A percentile compares a stretch with the other conserved stretches of the same genome.
Evolutionary conservation across 2,888 invertebrate genomes (phyloP).

Genomic region (Chironomus riparius): DNA sequence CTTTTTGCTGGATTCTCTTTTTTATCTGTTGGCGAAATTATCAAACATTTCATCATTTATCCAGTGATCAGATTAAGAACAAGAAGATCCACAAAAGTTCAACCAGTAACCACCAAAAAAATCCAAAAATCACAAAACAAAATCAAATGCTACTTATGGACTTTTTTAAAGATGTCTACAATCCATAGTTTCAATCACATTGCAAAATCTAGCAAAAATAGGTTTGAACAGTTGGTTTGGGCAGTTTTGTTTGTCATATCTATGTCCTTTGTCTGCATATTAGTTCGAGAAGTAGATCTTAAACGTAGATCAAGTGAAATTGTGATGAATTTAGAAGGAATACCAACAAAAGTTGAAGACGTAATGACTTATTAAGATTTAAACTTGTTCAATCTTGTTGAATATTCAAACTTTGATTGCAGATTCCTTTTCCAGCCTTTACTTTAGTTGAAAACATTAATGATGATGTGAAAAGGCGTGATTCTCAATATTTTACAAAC

Average conservation of each 20-base stretch:
- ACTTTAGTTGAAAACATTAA: not conserved
- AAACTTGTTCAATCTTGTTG: no score
- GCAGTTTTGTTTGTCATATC: not conserved
- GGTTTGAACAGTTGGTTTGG: not conserved
- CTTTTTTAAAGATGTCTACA: not conserved
- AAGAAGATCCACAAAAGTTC: no score
- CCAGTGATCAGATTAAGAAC: not conserved
- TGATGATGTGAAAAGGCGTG: not conserved
- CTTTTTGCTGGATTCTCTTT: not conserved
- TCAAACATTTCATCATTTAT: not conserved
- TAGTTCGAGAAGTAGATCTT: not conserved
- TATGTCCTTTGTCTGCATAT: not conserved
- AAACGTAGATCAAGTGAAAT: not conserved
- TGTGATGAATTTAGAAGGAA: not conserved
- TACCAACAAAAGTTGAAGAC: not conserved
- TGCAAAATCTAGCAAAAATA: not conserved
- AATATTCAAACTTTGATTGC: no score
- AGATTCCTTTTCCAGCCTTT: not conserved
- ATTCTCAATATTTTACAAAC: not conserved
- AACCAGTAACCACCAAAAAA: no score
- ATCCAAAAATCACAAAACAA: no score
- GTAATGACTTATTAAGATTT: no score
- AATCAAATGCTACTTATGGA: not conserved
- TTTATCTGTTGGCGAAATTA: not conserved
- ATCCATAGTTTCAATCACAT: not conserved